Percentiles rank a stretch among this genome's conserved stretches.
Conservation (phyloP, 2,797 vertebrate genomes). For the Sternotherus odoratus region DNA sequence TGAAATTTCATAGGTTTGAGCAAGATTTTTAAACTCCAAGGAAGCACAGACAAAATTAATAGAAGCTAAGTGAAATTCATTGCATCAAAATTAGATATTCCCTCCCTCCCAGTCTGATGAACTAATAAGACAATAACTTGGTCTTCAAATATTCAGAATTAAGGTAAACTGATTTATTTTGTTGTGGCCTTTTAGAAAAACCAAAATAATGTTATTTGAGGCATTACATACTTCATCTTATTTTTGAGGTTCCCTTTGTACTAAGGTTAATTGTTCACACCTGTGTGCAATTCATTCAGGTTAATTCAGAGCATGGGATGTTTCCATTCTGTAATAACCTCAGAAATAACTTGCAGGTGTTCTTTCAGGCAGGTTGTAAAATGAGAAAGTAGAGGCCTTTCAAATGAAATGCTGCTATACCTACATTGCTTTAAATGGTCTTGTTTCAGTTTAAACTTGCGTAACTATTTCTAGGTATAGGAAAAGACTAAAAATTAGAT, state of each 20-base stretch:
- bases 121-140: background rate
- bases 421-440: rapidly evolving
- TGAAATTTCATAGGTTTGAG: background rate
- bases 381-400: background rate
- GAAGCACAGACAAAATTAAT: background rate
- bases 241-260: background rate
- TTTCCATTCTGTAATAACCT: background rate
- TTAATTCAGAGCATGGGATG: background rate
- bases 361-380: background rate
- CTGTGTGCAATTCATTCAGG: background rate
- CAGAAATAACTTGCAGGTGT: constrained; percentile 14
- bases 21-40: background rate
- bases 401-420: background rate
- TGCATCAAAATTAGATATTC: background rate
- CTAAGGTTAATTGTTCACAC: constrained; percentile 29
- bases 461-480: background rate
- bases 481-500: rapidly evolving
- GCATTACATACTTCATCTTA: rapidly evolving
- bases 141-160: rapidly evolving
- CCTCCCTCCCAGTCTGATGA: background rate
- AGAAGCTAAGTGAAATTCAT: background rate
- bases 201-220: background rate
- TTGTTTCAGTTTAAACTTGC: background rate
- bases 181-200: background rate
- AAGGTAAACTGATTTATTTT: background rate